A percentile compares a stretch with the other conserved stretches of the same genome.
Conservation (phyloP, 2,888 invertebrate genomes). For the Tyria jacobaeae region DNA sequence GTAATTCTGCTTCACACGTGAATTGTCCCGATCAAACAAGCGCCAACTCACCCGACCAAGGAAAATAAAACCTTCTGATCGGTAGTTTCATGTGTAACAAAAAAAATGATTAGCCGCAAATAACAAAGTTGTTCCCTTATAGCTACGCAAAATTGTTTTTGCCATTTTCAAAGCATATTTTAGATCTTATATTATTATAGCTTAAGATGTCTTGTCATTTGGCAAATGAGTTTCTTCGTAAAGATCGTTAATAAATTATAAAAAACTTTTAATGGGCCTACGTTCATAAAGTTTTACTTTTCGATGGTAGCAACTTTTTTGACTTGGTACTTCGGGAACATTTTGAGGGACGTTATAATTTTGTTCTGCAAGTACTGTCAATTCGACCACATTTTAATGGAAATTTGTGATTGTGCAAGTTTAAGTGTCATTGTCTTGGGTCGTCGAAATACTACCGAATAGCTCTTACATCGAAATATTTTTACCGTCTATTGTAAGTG, state of each 20-base stretch:
- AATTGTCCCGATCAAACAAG: conserved; percentile 18
- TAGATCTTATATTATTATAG: conserved; percentile 15
- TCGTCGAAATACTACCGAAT: no score
- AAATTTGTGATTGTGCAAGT: conserved; percentile 39
- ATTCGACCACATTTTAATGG: conserved; percentile 39
- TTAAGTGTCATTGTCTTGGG: conserved; percentile 30
- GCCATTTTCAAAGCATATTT: conserved; percentile 19
- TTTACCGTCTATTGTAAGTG: conserved; percentile 18
- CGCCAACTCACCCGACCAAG: neutral
- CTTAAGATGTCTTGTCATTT: conserved; percentile 9
- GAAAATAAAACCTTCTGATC: conserved; percentile 22
- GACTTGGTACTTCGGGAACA: conserved; percentile 43
- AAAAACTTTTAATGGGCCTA: conserved; percentile 69
- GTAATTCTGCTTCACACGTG: conserved; percentile 49
- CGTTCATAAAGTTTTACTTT: conserved; percentile 60
- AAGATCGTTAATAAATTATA: conserved; percentile 67
- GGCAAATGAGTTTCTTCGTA: conserved; percentile 20
- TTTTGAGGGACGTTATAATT: conserved; percentile 47
- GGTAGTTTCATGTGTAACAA: conserved; percentile 5
- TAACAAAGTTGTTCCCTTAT: conserved; percentile 33
- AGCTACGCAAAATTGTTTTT: conserved; percentile 26
- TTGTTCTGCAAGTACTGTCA: conserved; percentile 36
- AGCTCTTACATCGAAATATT: no score
- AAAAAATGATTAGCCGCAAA: conserved; percentile 22
- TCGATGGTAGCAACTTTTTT: conserved; percentile 52